Conservation (phyloP, 2,113 vertebrate species). For the Acrocephalus kingi region DNA sequence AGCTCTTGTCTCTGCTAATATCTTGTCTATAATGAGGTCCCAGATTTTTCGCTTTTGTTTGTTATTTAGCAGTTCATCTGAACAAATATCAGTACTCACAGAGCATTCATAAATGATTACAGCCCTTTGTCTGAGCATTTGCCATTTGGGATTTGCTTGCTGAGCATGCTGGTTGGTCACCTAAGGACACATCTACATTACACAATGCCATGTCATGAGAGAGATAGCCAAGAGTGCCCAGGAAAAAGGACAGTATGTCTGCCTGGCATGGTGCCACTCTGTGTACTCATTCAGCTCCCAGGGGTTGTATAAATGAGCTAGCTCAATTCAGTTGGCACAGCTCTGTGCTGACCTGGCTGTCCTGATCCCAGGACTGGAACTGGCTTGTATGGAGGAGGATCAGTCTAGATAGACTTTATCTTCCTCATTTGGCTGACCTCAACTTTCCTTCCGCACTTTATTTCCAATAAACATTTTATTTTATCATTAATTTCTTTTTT, state of each 20-base stretch:
- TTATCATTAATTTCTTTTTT: background rate
- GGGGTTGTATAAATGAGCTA: slow-evolving; percentile 24
- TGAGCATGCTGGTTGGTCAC: background rate
- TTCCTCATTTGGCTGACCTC: background rate
- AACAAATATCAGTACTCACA: background rate
- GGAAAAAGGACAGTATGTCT: slow-evolving; percentile 44
- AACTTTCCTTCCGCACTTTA: background rate
- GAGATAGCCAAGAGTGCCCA: slow-evolving; percentile 18
- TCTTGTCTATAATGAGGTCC: background rate
- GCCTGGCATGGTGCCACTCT: background rate
- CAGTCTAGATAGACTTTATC: background rate
- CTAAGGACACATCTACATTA: slow-evolving; percentile 9
- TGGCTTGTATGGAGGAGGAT: background rate
- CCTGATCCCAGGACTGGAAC: background rate
- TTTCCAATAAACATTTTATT: background rate
- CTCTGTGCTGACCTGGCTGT: slow-evolving; percentile 18
- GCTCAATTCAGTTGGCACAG: background rate
- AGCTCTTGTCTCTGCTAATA: background rate
- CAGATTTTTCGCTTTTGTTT: background rate
- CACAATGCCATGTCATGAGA: background rate
- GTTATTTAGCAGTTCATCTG: background rate
- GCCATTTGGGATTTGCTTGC: background rate
- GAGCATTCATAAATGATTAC: background rate
- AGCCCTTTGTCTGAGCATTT: background rate
- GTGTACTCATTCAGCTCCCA: background rate